phyloP scores from a whole-genome alignment of 35 echinoderm and acorn worm species.

The Hemicentrotus pulcherrimus region DNA sequence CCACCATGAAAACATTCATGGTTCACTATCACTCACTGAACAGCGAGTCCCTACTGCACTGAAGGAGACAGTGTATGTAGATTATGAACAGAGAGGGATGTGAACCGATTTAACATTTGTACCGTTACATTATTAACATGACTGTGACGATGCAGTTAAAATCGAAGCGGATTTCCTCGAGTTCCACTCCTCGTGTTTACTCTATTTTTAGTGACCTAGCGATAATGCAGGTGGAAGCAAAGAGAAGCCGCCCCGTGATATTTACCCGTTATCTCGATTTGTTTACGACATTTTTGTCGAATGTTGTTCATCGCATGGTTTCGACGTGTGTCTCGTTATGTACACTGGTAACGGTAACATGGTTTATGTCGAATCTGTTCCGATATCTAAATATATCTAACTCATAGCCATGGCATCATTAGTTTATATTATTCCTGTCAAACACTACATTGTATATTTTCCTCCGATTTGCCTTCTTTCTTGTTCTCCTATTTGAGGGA shows the following conservation, averaged over 20 bases:
- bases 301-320: background rate
- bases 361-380: too few relatives aligned
- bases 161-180: background rate
- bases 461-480: too few relatives aligned
- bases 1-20: background rate
- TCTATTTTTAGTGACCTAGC: constrained; percentile 23
- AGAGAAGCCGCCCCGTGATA: constrained; percentile 24
- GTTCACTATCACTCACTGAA: background rate
- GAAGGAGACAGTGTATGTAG: background rate
- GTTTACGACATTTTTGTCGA: constrained; percentile 10
- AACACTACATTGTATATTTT: too few relatives aligned
- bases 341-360: too few relatives aligned
- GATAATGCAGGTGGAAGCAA: constrained; percentile 37
- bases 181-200: background rate
- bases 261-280: constrained; percentile 22
- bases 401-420: too few relatives aligned
- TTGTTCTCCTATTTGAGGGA: too few relatives aligned
- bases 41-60: background rate
- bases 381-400: too few relatives aligned
- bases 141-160: background rate
- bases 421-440: too few relatives aligned
- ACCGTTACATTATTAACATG: background rate
- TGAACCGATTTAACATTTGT: background rate
- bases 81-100: too few relatives aligned
- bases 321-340: constrained; percentile 11